Base-by-base conservation (phyloP, 2,888 invertebrate species). In the Maniola hyperantus region DNA sequence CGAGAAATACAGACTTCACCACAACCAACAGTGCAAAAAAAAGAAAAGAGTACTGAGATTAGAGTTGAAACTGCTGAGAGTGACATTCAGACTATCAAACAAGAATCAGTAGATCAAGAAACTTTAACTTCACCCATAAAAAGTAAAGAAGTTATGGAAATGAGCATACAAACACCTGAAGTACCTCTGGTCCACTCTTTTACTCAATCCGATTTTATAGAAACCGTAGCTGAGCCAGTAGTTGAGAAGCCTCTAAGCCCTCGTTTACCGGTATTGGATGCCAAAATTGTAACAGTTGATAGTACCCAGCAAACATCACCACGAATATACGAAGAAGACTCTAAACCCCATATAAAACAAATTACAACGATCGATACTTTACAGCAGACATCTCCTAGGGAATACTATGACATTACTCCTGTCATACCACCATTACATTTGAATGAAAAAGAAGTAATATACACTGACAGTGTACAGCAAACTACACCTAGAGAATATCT, bases 331-430 rank as follows among this genome's bases (percentile, higher is more conserved):
- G 48, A 65, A 64, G 73, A 76, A 65, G 73, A 76, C 50, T 65
- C 72, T 20, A 71, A 72, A 50, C 64, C 70, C n/a, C 64, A 72
- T 68, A 58, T 66, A 42, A 61, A 72, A 50, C 74, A 77, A 65
- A 54, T 80, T 26, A 68, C 73, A 69, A 80, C 71, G 70, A 76
- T 74, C 65, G 81, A 93, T 79, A 73, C 72, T 26, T 75, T 77
- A 66, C 78, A 90, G 79, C 91, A 95, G 84, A 95, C 96, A n/a
- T 93, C 94, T 8, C 94, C 95, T 11, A 91, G 94, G 66, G 79
- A 72, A 65, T 76, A 78, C 46, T 70, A 71, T 26, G 70, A 72
- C 39, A 42, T 58, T 15, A 51, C 53, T n/a, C 44, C 64, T 51
- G 44, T 74, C 11, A 67, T 74, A 10, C 73, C 81, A 20, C 65